A percentile compares a stretch with the other conserved stretches of the same genome.
These are phyloP conservation scores for Acromyrmex charruanus DNA, from an alignment of 1,140 invertebrate genomes.

Conservation along the genomic window DNA sequence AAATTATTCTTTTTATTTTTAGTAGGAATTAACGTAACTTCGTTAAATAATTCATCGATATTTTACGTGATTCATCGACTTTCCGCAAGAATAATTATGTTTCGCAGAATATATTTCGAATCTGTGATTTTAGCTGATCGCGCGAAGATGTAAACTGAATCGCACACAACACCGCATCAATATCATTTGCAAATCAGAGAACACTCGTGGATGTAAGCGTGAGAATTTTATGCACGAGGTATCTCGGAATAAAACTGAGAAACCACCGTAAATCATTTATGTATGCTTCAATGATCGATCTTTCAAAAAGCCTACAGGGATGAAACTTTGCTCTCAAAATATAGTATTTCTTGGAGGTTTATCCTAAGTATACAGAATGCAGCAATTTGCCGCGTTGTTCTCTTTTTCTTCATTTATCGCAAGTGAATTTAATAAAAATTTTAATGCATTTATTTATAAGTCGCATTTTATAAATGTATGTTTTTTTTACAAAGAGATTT, in stretches of 20 bases:
- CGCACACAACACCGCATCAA: not conserved
- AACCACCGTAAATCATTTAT: slow-evolving; percentile 31
- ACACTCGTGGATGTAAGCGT: slow-evolving; percentile 4
- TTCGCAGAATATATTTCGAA: not conserved
- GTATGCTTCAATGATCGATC: slow-evolving; percentile 41
- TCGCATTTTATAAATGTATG: not conserved
- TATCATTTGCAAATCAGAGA: slow-evolving; percentile 42
- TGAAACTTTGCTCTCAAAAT: slow-evolving; percentile 45
- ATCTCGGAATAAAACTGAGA: slow-evolving; percentile 23
- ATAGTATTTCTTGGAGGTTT: slow-evolving; percentile 8
- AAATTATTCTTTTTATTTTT: too few relatives aligned
- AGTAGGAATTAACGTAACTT: not conserved
- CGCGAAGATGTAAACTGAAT: not conserved
- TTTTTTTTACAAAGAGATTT: not conserved
- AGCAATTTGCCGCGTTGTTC: not conserved
- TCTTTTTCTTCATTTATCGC: not conserved
- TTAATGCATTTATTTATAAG: not conserved
- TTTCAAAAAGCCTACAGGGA: slow-evolving; percentile 33
- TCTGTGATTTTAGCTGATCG: slow-evolving; percentile 18
- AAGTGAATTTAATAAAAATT: slow-evolving; percentile 19
- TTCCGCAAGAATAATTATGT: not conserved
- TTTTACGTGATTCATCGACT: not conserved
- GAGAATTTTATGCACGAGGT: slow-evolving; percentile 33
- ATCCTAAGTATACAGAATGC: not conserved
- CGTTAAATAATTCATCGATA: not conserved